These are phyloP conservation scores for Ips typographus DNA, from an alignment of 1,140 invertebrate species.

Conservation along the genomic window DNA sequence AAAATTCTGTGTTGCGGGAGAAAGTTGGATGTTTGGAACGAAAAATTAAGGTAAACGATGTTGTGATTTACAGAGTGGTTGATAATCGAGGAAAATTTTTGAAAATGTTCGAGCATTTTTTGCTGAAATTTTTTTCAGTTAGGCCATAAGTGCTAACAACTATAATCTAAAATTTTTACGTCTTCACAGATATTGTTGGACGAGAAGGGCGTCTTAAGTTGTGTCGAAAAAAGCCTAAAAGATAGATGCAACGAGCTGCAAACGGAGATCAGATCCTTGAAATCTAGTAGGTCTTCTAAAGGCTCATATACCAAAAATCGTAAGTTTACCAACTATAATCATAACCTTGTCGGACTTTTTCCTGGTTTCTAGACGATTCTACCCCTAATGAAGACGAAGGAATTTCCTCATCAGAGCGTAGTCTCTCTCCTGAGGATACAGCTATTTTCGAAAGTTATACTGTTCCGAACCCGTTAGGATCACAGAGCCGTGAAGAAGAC, in stretches of 20 bases:
- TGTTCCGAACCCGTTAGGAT: constrained; percentile 43
- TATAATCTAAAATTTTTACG: background rate
- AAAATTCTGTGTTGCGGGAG: constrained; percentile 60
- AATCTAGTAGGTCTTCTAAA: constrained; percentile 41
- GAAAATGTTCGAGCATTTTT: background rate
- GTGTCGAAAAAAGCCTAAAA: constrained; percentile 75
- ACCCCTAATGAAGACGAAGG: constrained; percentile 82
- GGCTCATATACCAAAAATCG: constrained; percentile 32
- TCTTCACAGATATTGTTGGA: constrained; percentile 70
- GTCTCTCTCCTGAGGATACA: constrained; percentile 67
- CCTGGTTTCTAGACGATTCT: constrained; percentile 55
- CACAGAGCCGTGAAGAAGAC: constrained; percentile 60
- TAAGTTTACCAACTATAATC: background rate
- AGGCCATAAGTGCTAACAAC: constrained; percentile 1
- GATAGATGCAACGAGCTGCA: constrained; percentile 71
- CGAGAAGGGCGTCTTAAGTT: constrained; percentile 73
- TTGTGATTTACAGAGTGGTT: too few relatives aligned
- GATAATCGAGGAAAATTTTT: too few relatives aligned
- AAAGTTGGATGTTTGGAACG: constrained; percentile 69
- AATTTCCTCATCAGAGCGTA: constrained; percentile 79
- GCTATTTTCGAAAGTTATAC: constrained; percentile 65
- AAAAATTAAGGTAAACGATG: constrained; percentile 62
- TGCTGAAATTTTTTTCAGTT: background rate
- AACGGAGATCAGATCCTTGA: constrained; percentile 54
- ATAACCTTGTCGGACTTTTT: constrained; percentile 3